Evolutionary conservation across 1,140 invertebrate genomes (phyloP).

Genomic region (Dufourea novaeangliae): DNA sequence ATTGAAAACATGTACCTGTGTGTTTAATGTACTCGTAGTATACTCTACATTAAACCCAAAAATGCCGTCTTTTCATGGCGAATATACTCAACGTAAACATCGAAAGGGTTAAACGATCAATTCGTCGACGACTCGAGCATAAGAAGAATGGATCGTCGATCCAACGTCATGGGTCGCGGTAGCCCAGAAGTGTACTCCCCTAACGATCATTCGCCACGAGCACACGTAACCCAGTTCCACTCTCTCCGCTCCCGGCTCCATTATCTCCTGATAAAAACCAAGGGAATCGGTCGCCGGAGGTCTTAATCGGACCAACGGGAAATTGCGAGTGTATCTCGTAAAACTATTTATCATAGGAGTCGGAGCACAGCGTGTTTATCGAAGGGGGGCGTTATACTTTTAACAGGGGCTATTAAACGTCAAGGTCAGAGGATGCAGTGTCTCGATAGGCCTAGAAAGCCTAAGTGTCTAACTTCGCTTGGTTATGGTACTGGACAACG

Average conservation of each 20-base stretch:
- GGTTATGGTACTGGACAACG: constrained; percentile 53
- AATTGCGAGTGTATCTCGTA: constrained; percentile 10
- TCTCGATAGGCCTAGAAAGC: constrained; percentile 46
- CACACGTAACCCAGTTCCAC: not conserved
- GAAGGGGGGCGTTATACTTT: constrained; percentile 34
- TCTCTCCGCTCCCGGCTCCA: not conserved
- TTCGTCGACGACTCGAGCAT: not conserved
- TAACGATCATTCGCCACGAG: not conserved
- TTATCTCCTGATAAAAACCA: constrained; percentile 22
- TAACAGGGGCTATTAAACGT: constrained; percentile 39
- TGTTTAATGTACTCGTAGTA: too few relatives aligned
- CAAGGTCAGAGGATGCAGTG: constrained; percentile 44
- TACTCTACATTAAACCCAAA: too few relatives aligned
- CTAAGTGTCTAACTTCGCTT: constrained; percentile 42
- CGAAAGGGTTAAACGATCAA: too few relatives aligned
- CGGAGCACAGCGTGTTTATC: constrained; percentile 30
- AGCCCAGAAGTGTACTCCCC: not conserved
- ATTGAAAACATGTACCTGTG: too few relatives aligned
- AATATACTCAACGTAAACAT: too few relatives aligned
- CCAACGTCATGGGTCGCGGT: not conserved
- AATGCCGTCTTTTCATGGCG: too few relatives aligned
- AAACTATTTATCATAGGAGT: constrained; percentile 34
- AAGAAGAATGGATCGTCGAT: too few relatives aligned
- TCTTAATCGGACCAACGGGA: constrained; percentile 48
- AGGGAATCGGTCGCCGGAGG: constrained; percentile 6